Evolutionary conservation across 2,888 invertebrate species (phyloP).

Genomic region (Glaucopsyche alexis): DNA sequence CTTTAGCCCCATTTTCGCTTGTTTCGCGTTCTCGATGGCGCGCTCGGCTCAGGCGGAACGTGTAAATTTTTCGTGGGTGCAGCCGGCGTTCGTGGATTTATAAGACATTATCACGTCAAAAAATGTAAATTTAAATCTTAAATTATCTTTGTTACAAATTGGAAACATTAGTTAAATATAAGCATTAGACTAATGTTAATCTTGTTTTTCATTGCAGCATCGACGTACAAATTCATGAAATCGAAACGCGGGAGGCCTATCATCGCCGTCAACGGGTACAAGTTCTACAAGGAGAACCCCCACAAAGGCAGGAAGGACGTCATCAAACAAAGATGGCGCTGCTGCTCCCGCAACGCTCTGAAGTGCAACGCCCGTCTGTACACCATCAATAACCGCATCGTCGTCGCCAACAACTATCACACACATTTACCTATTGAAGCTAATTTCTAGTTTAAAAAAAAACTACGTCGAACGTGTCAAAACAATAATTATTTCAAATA

Average conservation of each 20-base stretch:
- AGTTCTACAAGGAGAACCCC: conserved; percentile 29
- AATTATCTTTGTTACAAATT: too few species aligned
- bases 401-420: conserved; percentile 31
- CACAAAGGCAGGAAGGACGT: conserved; percentile 34
- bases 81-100: too few species aligned
- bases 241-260: conserved; percentile 31
- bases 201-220: not conserved
- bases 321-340: conserved; percentile 38
- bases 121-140: too few species aligned
- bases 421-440: conserved; percentile 25
- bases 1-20: too few species aligned
- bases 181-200: not conserved
- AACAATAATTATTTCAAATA: too few species aligned
- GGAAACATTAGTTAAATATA: too few species aligned
- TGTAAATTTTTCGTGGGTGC: too few species aligned
- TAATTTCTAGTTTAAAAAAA: too few species aligned
- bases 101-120: too few species aligned
- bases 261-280: conserved; percentile 31
- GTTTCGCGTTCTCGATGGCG: too few species aligned
- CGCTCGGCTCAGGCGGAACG: too few species aligned
- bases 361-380: conserved; percentile 36
- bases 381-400: conserved; percentile 26
- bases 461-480: too few species aligned
- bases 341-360: conserved; percentile 36
- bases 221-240: conserved; percentile 26